These are phyloP conservation scores for Catocala sponsa DNA, from an alignment of 2,888 invertebrate genomes.

Conservation along the genomic window DNA sequence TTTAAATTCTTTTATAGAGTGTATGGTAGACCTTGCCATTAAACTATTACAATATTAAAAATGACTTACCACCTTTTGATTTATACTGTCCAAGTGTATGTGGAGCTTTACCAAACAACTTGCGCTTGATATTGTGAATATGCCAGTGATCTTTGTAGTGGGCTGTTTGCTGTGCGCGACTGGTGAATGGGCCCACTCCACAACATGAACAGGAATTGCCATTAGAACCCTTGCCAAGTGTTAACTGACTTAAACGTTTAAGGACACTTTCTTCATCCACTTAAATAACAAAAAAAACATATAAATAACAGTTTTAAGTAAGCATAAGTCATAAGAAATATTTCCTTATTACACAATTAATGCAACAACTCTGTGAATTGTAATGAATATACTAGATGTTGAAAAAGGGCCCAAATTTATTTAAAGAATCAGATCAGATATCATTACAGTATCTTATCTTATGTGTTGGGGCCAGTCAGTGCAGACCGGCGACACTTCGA, in stretches of 20 bases:
- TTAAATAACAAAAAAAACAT: slow-evolving; percentile 48
- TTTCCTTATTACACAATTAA: too few relatives aligned
- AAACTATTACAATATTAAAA: not conserved
- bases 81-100: slow-evolving; percentile 77
- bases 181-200: slow-evolving; percentile 86
- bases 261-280: slow-evolving; percentile 85
- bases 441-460: too few relatives aligned
- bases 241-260: slow-evolving; percentile 75
- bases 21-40: too few relatives aligned
- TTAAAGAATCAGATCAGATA: too few relatives aligned
- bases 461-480: too few relatives aligned
- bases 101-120: slow-evolving; percentile 86
- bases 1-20: too few relatives aligned
- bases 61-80: slow-evolving; percentile 71
- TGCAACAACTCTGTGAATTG: too few relatives aligned
- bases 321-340: too few relatives aligned
- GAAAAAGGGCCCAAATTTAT: too few relatives aligned
- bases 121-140: slow-evolving; percentile 93
- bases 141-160: slow-evolving; percentile 96
- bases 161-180: slow-evolving; percentile 89
- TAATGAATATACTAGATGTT: too few relatives aligned
- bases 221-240: slow-evolving; percentile 71
- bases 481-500: too few relatives aligned
- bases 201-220: slow-evolving; percentile 82
- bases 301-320: too few relatives aligned